Conservation (phyloP, 2,113 vertebrate species). For the Melanotaenia duboulayi region DNA sequence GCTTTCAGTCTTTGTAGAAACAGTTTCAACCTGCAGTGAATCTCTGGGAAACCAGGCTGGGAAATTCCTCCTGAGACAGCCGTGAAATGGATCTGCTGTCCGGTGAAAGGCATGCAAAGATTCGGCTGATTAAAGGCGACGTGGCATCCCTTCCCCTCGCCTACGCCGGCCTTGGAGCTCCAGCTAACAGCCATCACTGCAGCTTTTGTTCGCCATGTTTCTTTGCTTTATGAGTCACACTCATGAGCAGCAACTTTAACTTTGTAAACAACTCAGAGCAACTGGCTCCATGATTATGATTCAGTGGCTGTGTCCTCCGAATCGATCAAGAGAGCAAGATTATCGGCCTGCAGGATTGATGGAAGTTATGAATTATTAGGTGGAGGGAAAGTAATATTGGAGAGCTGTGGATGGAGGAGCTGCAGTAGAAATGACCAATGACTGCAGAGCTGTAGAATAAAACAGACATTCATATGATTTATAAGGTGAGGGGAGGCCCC, state of each 20-base stretch:
- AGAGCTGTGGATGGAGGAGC: slow-evolving; percentile 58
- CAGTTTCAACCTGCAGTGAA: no score
- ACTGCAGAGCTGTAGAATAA: slow-evolving; percentile 57
- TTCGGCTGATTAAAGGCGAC: slow-evolving; percentile 70
- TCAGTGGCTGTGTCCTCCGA: slow-evolving; percentile 45
- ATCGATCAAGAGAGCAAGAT: slow-evolving; percentile 60
- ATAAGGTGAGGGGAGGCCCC: slow-evolving; percentile 57
- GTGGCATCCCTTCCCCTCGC: slow-evolving; percentile 52
- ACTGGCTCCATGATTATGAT: slow-evolving; percentile 61
- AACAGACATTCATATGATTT: slow-evolving; percentile 72
- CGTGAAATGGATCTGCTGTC: no score
- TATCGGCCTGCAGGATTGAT: slow-evolving; percentile 66
- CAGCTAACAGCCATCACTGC: slow-evolving; percentile 44
- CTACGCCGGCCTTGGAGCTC: slow-evolving; percentile 33
- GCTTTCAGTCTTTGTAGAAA: no score
- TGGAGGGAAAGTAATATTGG: slow-evolving; percentile 64
- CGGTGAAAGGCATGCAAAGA: no score
- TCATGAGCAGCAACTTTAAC: slow-evolving; percentile 47
- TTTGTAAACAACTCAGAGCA: slow-evolving; percentile 49
- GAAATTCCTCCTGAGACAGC: no score
- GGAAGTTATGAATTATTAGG: slow-evolving; percentile 74
- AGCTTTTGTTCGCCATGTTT: slow-evolving; percentile 20
- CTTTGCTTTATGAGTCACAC: slow-evolving; percentile 33
- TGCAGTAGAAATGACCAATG: slow-evolving; percentile 71
- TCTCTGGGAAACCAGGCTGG: no score